Percentiles rank a stretch among this genome's conserved stretches.
Evolutionary conservation across 2,888 invertebrate genomes (phyloP).

Genomic region (Elegia similella): DNA sequence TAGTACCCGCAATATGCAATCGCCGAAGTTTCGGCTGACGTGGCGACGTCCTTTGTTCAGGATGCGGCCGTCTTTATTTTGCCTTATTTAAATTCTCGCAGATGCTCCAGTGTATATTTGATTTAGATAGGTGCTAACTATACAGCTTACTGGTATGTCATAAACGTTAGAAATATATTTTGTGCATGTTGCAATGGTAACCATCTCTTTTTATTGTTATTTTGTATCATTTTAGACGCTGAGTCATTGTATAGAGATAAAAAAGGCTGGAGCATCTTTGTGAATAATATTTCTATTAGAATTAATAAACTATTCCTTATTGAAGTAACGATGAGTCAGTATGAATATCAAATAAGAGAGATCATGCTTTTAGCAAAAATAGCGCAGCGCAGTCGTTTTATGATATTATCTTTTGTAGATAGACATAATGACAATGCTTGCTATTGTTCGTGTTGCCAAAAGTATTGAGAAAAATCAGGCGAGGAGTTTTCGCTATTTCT

Average conservation of each 20-base stretch:
- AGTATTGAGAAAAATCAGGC: too few relatives aligned
- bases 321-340: neutral
- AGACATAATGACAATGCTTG: neutral
- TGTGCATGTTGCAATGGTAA: neutral
- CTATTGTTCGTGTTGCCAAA: neutral
- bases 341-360: neutral
- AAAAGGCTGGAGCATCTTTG: neutral
- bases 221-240: neutral
- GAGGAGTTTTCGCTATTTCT: too few relatives aligned
- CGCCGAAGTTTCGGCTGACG: neutral
- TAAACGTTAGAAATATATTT: neutral
- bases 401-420: neutral
- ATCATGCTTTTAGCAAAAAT: constrained; percentile 15
- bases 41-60: neutral
- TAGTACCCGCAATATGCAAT: neutral
- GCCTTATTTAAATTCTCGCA: neutral
- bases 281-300: neutral
- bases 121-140: neutral
- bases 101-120: neutral
- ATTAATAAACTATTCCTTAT: neutral
- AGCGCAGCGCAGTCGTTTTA: constrained; percentile 14
- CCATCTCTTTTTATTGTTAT: neutral
- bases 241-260: neutral
- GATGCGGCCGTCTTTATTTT: neutral
- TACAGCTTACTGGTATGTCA: neutral